Evolutionary conservation across 2,113 vertebrate species (phyloP).

Genomic region (Copsychus sechellarum): DNA sequence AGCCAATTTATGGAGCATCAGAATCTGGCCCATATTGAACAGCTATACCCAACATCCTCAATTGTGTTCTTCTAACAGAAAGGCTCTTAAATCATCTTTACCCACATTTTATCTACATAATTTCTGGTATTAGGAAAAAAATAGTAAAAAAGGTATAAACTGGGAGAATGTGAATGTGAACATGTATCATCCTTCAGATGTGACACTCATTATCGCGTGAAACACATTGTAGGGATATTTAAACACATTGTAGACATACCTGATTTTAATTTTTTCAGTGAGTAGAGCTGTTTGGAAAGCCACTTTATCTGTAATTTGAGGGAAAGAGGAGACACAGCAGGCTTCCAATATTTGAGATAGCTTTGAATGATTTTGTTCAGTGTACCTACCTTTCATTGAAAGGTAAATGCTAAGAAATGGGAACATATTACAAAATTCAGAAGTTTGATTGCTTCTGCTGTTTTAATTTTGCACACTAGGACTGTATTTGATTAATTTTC

Average conservation of each 20-base stretch:
- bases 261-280: slow-evolving; percentile 11
- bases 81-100: background rate
- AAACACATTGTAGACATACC: slow-evolving; percentile 10
- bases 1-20: background rate
- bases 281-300: slow-evolving; percentile 17
- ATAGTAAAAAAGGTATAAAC: background rate
- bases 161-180: background rate
- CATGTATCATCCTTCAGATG: background rate
- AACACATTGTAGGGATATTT: slow-evolving; percentile 7
- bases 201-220: slow-evolving; percentile 2
- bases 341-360: background rate
- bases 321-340: background rate
- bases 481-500: background rate
- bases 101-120: background rate
- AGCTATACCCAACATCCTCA: background rate
- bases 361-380: background rate
- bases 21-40: background rate
- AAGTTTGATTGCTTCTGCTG: background rate
- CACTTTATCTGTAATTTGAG: slow-evolving; percentile 6
- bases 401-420: background rate
- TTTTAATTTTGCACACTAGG: background rate
- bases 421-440: background rate
- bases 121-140: background rate
- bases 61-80: background rate
- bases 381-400: background rate